A percentile compares a stretch with the other conserved stretches of the same genome.
phyloP scores from a whole-genome alignment of 1,140 invertebrate genomes.

The Drosophila gunungcola region DNA sequence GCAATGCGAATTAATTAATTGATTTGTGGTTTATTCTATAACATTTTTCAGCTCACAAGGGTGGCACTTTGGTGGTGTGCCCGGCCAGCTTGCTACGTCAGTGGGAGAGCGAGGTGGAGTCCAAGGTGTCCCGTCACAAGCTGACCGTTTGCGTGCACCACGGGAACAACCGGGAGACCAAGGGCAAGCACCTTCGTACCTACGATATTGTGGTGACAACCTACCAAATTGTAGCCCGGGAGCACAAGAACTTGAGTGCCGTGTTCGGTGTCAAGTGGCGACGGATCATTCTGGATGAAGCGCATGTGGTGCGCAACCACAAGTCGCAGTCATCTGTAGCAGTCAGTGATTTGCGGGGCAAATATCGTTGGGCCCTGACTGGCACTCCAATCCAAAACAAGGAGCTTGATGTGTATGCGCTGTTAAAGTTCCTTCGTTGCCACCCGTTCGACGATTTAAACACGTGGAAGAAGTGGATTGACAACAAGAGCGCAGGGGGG shows the following conservation, averaged over 20 bases:
- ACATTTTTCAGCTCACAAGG: constrained; percentile 83
- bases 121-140: constrained; percentile 87
- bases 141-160: constrained; percentile 92
- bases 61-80: constrained; percentile 94
- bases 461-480: constrained; percentile 89
- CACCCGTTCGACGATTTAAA: constrained; percentile 94
- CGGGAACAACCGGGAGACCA: constrained; percentile 90
- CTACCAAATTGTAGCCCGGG: constrained; percentile 88
- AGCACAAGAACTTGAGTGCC: constrained; percentile 84
- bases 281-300: constrained; percentile 96
- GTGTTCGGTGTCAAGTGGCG: constrained; percentile 88
- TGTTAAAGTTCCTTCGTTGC: constrained; percentile 93
- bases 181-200: constrained; percentile 87
- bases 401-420: constrained; percentile 93
- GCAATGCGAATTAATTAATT: too few species aligned
- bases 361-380: constrained; percentile 93
- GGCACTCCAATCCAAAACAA: constrained; percentile 98
- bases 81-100: constrained; percentile 93
- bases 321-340: constrained; percentile 91
- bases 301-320: constrained; percentile 95
- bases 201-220: constrained; percentile 92
- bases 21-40: too few species aligned
- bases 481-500: constrained; percentile 89
- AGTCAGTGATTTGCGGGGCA: constrained; percentile 88
- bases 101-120: constrained; percentile 93